These are phyloP conservation scores for Meloidogyne floridensis DNA, from an alignment of 1,140 invertebrate species.

Conservation along the genomic window DNA sequence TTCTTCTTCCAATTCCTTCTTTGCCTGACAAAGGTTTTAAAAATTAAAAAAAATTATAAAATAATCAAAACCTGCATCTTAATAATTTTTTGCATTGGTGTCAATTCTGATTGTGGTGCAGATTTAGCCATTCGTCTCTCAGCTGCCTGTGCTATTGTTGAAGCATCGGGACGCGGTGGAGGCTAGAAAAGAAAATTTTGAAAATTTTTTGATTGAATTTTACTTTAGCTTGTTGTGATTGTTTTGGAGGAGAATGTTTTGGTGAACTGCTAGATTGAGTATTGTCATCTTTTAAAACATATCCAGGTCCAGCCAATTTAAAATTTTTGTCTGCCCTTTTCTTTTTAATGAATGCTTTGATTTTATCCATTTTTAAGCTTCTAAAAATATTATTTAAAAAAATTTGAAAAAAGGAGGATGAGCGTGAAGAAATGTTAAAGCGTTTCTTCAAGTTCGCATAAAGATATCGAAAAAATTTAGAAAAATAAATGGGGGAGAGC, in stretches of 20 bases:
- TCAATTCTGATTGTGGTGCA: slow-evolving; percentile 23
- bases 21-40: too few relatives aligned
- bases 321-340: slow-evolving; percentile 39
- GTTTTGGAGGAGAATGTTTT: not conserved
- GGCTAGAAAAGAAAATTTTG: slow-evolving; percentile 8
- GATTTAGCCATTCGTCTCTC: slow-evolving; percentile 18
- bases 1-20: slow-evolving; percentile 47
- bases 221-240: slow-evolving; percentile 9
- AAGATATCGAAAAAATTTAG: too few relatives aligned
- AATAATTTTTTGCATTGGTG: slow-evolving; percentile 33
- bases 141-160: slow-evolving; percentile 15
- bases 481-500: too few relatives aligned
- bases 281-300: slow-evolving; percentile 1
- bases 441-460: too few relatives aligned
- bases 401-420: too few relatives aligned
- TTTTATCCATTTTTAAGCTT: slow-evolving; percentile 34
- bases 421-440: too few relatives aligned
- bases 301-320: slow-evolving; percentile 30
- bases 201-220: not conserved
- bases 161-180: not conserved
- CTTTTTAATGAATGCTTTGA: slow-evolving; percentile 45
- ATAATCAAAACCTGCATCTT: slow-evolving; percentile 29
- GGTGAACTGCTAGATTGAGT: not conserved
- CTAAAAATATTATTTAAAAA: not conserved
- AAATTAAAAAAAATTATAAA: slow-evolving; percentile 11